These are phyloP conservation scores for Cephalopachus bancanus DNA, from an alignment of 2,797 vertebrate species.

Conservation along the genomic window DNA sequence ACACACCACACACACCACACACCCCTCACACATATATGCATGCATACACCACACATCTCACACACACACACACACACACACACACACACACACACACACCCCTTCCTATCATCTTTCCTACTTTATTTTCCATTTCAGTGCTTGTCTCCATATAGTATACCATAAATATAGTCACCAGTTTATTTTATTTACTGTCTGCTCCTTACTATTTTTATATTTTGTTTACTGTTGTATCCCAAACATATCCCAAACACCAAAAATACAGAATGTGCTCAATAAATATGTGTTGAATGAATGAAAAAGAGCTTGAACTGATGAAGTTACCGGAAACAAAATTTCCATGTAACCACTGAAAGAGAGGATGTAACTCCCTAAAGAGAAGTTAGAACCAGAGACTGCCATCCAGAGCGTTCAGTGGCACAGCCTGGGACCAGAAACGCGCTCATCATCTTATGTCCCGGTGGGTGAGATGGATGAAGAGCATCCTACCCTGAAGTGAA, in stretches of 20 bases:
- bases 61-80: not conserved
- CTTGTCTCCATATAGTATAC: not conserved
- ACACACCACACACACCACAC: no score
- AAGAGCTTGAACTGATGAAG: not conserved
- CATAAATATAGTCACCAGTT: not conserved
- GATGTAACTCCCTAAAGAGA: not conserved
- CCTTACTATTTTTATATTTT: constrained; percentile 22
- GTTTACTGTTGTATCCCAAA: constrained; percentile 26
- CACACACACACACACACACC: not conserved
- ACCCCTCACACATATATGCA: no score
- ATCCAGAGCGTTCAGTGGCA: not conserved
- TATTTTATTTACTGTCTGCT: not conserved
- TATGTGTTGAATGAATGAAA: not conserved
- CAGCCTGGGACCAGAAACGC: no score
- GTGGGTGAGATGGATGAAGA: not conserved
- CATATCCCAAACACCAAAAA: no score
- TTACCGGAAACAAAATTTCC: not conserved
- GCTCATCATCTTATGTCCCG: not conserved
- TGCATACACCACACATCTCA: not conserved
- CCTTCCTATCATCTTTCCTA: not conserved
- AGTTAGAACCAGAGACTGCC: not conserved
- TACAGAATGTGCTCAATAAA: no score
- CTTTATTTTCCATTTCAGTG: constrained; percentile 32
- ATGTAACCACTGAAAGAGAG: not conserved
- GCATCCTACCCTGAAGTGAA: not conserved